phyloP scores from a whole-genome alignment of 2,888 invertebrate species.

The Rosalia funebris region DNA sequence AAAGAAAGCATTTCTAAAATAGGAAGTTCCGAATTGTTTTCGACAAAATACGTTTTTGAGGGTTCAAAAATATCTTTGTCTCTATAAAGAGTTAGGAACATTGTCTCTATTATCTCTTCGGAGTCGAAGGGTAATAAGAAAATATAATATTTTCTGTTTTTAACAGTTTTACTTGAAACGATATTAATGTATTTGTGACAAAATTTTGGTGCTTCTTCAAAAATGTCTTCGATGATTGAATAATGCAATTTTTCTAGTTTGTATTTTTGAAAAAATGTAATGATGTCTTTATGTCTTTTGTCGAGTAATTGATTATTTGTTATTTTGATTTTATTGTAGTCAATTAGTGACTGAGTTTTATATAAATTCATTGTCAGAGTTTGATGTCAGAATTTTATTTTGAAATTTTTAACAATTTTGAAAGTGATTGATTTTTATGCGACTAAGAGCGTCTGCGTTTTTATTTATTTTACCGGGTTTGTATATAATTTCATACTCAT shows the following conservation, averaged over 20 bases:
- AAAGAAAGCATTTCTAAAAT: conserved; percentile 21
- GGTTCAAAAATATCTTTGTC: background rate
- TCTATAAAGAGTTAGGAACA: background rate
- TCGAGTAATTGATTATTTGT: background rate
- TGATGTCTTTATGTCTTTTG: background rate
- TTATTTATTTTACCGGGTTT: too few species aligned
- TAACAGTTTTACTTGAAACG: background rate
- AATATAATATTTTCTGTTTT: background rate
- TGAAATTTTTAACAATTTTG: too few species aligned
- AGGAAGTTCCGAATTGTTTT: conserved; percentile 21
- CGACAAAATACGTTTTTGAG: background rate
- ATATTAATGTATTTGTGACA: background rate
- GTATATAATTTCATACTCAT: too few species aligned
- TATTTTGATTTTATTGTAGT: background rate
- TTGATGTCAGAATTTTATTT: too few species aligned
- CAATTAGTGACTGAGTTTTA: background rate
- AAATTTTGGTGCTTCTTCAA: background rate
- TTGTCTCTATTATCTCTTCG: background rate
- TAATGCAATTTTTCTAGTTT: background rate
- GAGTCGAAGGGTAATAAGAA: background rate
- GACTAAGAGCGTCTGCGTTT: too few species aligned
- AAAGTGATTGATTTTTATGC: too few species aligned
- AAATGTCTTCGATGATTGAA: background rate
- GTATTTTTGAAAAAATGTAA: background rate
- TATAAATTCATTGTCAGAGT: too few species aligned